phyloP scores from a whole-genome alignment of 2,113 vertebrate species.

The Stomatorhinus ivindoensis region DNA sequence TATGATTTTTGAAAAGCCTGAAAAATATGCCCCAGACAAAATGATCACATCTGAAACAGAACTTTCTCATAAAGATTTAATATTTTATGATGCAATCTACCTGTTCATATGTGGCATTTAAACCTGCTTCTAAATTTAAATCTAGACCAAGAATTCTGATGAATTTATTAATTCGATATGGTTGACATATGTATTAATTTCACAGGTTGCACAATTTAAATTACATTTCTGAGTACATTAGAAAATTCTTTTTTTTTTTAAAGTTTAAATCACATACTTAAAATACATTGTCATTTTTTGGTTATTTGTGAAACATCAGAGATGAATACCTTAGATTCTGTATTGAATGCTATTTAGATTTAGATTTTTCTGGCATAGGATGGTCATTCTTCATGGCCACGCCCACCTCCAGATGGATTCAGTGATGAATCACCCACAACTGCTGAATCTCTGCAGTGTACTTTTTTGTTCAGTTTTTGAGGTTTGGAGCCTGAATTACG shows the following conservation, averaged over 20 bases:
- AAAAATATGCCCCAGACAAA: neutral
- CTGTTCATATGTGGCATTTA: neutral
- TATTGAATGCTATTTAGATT: too few relatives aligned
- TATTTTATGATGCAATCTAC: neutral
- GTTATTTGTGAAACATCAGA: too few relatives aligned
- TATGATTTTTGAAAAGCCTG: neutral
- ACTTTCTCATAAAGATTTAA: neutral
- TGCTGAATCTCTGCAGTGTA: neutral
- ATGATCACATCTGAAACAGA: neutral
- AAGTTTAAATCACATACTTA: neutral
- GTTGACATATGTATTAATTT: neutral
- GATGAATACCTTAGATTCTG: too few relatives aligned
- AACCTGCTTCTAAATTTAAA: neutral
- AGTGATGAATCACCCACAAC: neutral
- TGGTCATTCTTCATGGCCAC: neutral
- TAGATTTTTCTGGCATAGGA: neutral
- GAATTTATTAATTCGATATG: neutral
- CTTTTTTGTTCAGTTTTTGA: too few relatives aligned
- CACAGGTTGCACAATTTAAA: neutral
- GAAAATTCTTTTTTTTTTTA: neutral
- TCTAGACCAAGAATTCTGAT: neutral
- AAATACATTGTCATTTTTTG: neutral
- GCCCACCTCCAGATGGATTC: neutral
- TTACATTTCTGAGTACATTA: neutral
- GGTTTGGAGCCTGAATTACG: too few relatives aligned